phyloP scores from a whole-genome alignment of 2,113 vertebrate genomes.

The Platysternon megacephalum region DNA sequence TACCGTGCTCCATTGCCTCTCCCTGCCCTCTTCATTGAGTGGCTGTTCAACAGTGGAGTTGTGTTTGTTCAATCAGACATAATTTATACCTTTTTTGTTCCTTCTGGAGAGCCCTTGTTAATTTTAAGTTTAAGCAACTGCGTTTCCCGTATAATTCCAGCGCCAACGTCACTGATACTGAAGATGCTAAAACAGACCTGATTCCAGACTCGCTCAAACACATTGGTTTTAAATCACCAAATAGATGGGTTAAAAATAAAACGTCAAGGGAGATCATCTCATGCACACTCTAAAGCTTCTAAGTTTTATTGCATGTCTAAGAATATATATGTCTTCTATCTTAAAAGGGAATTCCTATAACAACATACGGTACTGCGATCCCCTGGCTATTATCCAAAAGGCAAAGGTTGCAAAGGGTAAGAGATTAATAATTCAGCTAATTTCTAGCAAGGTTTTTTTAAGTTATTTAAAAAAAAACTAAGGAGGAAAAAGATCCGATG shows the following conservation, averaged over 20 bases:
- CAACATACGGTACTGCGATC: constrained; percentile 34
- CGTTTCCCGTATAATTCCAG: constrained; percentile 44
- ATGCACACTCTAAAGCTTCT: constrained; percentile 41
- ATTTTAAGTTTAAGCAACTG: constrained; percentile 69
- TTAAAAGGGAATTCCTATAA: constrained; percentile 64
- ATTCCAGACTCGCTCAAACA: constrained; percentile 20
- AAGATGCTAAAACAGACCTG: constrained; percentile 31
- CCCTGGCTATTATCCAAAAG: constrained; percentile 62
- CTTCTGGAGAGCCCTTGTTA: constrained; percentile 73
- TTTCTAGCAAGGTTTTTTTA: constrained; percentile 50
- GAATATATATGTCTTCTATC: constrained; percentile 32
- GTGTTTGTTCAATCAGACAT: constrained; percentile 93
- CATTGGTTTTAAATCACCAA: constrained; percentile 44
- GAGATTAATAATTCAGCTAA: constrained; percentile 76
- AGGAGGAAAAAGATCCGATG: constrained; percentile 41
- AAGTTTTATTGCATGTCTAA: constrained; percentile 49
- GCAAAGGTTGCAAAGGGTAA: constrained; percentile 45
- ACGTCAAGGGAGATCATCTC: constrained; percentile 12
- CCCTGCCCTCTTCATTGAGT: constrained; percentile 99
- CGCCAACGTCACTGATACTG: background rate
- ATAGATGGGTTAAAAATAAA: constrained; percentile 49
- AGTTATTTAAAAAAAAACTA: constrained; percentile 56
- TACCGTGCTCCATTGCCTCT: constrained; percentile 98
- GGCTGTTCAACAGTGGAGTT: constrained; percentile 94
- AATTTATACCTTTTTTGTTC: constrained; percentile 91